phyloP scores from a whole-genome alignment of 2,113 vertebrate species.

The Saguinus midas region DNA sequence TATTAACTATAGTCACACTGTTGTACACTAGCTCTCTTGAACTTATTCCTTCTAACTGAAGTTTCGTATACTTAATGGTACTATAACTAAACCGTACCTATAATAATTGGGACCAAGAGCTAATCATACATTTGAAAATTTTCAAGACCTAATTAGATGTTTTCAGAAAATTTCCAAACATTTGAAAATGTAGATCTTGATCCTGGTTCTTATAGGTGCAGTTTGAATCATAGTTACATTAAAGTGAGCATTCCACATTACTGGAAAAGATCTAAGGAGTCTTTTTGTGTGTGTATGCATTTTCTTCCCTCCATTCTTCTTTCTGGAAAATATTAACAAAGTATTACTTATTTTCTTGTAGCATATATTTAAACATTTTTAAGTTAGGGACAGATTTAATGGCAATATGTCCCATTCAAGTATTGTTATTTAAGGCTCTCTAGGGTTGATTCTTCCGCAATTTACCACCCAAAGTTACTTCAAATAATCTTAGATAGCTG shows the following conservation, averaged over 20 bases:
- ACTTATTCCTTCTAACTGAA: background rate
- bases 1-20: background rate
- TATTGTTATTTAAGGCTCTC: background rate
- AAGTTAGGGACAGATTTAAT: background rate
- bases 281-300: background rate
- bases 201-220: rapidly evolving
- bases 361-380: background rate
- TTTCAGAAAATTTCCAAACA: background rate
- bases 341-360: background rate
- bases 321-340: background rate
- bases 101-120: background rate
- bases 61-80: background rate
- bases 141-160: background rate
- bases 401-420: background rate
- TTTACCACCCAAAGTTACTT: slow-evolving; percentile 10
- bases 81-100: background rate
- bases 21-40: background rate
- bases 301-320: background rate
- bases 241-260: rapidly evolving
- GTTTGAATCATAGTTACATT: background rate
- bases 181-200: background rate
- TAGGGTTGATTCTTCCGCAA: background rate
- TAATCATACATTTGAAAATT: background rate
- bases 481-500: slow-evolving; percentile 63
- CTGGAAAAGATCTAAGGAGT: background rate